Conservation (phyloP, 2,113 vertebrate species). For the Mustelus asterias region DNA sequence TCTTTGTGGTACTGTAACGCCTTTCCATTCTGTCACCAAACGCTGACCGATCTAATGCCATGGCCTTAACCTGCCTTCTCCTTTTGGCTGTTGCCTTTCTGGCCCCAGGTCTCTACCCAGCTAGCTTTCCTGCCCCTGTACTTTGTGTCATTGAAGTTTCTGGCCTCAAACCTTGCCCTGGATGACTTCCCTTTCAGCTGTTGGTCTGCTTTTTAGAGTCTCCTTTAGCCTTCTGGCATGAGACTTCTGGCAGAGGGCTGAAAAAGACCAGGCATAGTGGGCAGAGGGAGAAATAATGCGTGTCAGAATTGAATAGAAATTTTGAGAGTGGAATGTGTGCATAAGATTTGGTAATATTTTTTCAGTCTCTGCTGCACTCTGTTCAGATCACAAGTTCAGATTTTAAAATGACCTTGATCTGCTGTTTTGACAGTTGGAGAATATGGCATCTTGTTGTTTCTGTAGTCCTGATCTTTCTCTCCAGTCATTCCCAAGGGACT, state of each 20-base stretch:
- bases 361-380: too few species aligned
- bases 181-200: neutral
- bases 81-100: neutral
- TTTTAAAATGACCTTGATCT: too few species aligned
- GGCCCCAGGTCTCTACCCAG: neutral
- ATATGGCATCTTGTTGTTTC: too few species aligned
- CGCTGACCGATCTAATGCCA: neutral
- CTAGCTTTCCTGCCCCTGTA: neutral
- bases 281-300: neutral
- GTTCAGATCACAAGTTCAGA: too few species aligned
- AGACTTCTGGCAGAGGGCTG: neutral
- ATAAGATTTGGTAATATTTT: too few species aligned
- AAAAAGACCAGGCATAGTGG: neutral
- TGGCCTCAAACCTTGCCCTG: neutral
- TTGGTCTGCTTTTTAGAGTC: neutral
- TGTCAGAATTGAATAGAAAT: neutral
- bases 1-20: neutral
- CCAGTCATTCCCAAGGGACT: too few species aligned
- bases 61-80: neutral
- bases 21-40: neutral
- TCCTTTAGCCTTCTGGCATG: neutral
- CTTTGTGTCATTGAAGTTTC: neutral
- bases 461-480: too few species aligned
- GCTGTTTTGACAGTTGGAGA: too few species aligned
- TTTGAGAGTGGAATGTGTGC: neutral